Percentiles rank a stretch among this genome's conserved stretches.
phyloP scores from a whole-genome alignment of 2,113 vertebrate genomes.

The Pseudorectes ferrugineus region DNA sequence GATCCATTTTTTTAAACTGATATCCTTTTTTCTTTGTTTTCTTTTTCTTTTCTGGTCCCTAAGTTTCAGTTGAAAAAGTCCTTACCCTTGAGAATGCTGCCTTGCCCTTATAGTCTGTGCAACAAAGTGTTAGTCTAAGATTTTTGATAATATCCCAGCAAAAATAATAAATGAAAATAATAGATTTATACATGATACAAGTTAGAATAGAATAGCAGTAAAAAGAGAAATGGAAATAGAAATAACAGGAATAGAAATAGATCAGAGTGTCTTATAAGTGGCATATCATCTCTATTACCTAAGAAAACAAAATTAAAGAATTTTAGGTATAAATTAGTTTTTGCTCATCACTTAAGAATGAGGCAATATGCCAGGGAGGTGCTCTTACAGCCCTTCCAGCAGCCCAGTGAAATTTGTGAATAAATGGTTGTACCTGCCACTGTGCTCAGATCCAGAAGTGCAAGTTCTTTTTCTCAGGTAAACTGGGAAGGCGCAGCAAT shows the following conservation, averaged over 20 bases:
- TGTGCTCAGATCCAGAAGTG: not conserved
- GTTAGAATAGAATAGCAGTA: not conserved
- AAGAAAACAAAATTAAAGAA: not conserved
- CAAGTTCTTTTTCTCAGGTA: not conserved
- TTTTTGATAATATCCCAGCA: not conserved
- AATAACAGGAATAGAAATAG: not conserved
- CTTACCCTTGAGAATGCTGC: not conserved
- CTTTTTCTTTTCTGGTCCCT: not conserved
- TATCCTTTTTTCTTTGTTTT: not conserved
- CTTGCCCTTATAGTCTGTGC: not conserved
- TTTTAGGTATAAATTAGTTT: not conserved
- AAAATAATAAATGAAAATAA: not conserved
- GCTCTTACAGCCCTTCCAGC: not conserved
- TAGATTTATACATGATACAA: not conserved
- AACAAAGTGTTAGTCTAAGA: accelerated
- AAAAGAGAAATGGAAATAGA: not conserved
- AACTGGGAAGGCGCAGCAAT: not conserved
- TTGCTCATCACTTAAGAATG: not conserved
- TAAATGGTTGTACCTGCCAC: not conserved
- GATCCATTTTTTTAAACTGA: too few species aligned
- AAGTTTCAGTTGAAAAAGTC: not conserved
- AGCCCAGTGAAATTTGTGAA: not conserved
- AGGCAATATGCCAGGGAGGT: not conserved
- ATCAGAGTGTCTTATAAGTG: not conserved
- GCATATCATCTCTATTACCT: not conserved